Evolutionary conservation across 2,113 vertebrate species (phyloP).

Genomic region (Gambusia affinis): DNA sequence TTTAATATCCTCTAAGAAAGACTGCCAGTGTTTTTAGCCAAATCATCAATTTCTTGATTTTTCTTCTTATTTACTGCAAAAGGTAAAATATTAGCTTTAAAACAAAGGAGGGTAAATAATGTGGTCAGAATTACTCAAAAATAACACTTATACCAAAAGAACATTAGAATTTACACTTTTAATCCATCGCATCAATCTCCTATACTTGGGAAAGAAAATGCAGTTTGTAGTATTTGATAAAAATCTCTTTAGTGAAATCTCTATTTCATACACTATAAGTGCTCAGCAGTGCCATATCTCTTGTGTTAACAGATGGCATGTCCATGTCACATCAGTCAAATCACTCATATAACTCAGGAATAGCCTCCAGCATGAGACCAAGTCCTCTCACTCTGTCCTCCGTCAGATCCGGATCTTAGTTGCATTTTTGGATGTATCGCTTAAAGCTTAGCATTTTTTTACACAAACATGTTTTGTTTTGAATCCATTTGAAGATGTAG

Average conservation of each 20-base stretch:
- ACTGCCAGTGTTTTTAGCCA: not conserved
- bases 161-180: not conserved
- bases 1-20: not conserved
- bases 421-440: too few species aligned
- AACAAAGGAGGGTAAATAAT: too few species aligned
- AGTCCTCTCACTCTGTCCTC: not conserved
- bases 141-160: not conserved
- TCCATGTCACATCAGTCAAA: constrained; percentile 13
- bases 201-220: too few species aligned
- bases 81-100: too few species aligned
- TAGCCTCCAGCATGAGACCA: not conserved
- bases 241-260: not conserved
- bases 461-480: not conserved
- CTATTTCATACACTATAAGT: not conserved
- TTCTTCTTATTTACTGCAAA: too few species aligned
- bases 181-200: not conserved
- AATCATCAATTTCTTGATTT: not conserved
- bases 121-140: not conserved
- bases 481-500: not conserved
- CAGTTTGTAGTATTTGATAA: not conserved
- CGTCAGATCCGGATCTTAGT: not conserved
- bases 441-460: not conserved
- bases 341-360: not conserved
- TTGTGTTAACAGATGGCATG: constrained; percentile 16
- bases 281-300: not conserved